Conservation (phyloP, 1,140 invertebrate genomes). For the Diabrotica virgifera region DNA sequence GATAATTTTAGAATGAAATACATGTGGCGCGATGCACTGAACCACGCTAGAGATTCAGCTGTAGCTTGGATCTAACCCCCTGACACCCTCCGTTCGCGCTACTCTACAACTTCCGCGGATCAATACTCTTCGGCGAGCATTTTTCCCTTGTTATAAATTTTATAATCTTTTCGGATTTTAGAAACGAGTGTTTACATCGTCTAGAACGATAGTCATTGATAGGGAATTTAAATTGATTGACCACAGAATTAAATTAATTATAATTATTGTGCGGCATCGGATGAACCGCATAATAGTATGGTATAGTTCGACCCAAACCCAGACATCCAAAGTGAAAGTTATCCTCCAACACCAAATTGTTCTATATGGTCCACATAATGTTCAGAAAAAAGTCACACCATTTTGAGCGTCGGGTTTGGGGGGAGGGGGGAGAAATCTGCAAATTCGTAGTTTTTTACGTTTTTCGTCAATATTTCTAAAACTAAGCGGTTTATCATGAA, state of each 20-base stretch:
- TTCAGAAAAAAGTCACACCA: no score
- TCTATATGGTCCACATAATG: no score
- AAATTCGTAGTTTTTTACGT: no score
- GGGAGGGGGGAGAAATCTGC: no score
- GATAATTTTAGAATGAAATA: neutral
- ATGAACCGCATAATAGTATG: no score
- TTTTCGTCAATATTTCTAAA: no score
- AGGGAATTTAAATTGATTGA: neutral
- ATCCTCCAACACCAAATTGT: no score
- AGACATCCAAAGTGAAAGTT: no score
- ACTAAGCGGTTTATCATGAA: no score
- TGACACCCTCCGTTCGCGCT: neutral
- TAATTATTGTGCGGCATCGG: neutral
- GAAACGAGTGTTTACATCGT: neutral
- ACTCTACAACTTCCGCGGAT: neutral
- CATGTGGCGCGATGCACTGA: neutral
- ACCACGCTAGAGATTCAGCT: conserved; percentile 1
- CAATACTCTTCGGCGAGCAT: conserved; percentile 1
- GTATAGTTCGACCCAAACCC: no score
- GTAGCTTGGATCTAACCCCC: neutral
- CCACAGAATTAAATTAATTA: neutral
- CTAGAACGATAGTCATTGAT: neutral
- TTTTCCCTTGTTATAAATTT: conserved; percentile 3
- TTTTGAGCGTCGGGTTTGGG: no score
- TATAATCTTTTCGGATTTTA: conserved; percentile 3